A percentile compares a stretch with the other conserved stretches of the same genome.
Conservation (phyloP, 2,797 vertebrate genomes). For the Xenentodon cancila region DNA sequence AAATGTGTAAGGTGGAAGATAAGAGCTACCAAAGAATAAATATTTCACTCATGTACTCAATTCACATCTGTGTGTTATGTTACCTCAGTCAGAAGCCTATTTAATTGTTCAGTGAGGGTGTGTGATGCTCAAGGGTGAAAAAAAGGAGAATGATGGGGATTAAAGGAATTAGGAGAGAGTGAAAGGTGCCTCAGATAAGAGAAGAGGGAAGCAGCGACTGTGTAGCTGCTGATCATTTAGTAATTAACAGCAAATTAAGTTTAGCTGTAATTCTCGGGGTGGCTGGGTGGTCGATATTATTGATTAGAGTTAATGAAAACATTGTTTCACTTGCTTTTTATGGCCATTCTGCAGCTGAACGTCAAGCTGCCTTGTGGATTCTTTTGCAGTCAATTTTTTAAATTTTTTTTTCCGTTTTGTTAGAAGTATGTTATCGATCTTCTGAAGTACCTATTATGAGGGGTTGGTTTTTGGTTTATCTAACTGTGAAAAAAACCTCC, state of each 20-base stretch:
- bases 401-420: too few relatives aligned
- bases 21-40: not conserved
- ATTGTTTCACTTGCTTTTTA: slow-evolving; percentile 40
- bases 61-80: not conserved
- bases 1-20: slow-evolving; percentile 6
- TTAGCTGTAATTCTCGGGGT: slow-evolving; percentile 28
- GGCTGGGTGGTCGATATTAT: slow-evolving; percentile 48
- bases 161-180: not conserved
- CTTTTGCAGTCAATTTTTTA: not conserved
- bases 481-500: not conserved
- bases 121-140: not conserved
- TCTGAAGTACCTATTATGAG: not conserved
- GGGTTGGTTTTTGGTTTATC: not conserved
- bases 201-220: not conserved
- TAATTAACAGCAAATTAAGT: slow-evolving; percentile 55
- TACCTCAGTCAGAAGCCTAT: slow-evolving; percentile 14
- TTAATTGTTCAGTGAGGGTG: not conserved
- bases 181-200: not conserved
- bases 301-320: slow-evolving; percentile 63
- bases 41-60: slow-evolving; percentile 12
- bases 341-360: slow-evolving; percentile 7
- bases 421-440: not conserved
- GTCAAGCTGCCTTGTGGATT: not conserved
- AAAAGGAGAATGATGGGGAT: not conserved
- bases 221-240: slow-evolving; percentile 8